A percentile compares a stretch with the other conserved stretches of the same genome.
phyloP scores from a whole-genome alignment of 2,888 invertebrate species.

The Geotrupes spiniger region DNA sequence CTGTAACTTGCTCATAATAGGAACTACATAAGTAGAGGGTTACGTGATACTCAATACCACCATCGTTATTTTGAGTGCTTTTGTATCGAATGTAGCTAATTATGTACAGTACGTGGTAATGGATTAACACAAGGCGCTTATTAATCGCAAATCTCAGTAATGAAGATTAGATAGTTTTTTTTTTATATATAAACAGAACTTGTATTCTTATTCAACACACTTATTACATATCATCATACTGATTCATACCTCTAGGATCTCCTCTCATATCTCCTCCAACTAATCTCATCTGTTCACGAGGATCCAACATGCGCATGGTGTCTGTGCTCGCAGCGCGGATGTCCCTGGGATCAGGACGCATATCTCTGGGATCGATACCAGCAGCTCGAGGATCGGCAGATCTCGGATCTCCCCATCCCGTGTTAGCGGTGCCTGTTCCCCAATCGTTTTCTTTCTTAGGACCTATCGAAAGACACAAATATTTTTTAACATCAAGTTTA shows the following conservation, averaged over 20 bases:
- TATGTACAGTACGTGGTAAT: no score
- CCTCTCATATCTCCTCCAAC: constrained; percentile 66
- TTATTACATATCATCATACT: no score
- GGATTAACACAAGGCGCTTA: no score
- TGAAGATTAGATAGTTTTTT: no score
- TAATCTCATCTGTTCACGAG: constrained; percentile 54
- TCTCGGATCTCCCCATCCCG: constrained; percentile 55
- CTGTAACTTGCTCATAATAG: no score
- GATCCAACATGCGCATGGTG: constrained; percentile 56
- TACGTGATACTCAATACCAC: no score
- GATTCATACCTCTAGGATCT: constrained; percentile 62
- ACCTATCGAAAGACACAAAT: constrained; percentile 35
- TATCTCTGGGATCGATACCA: constrained; percentile 55
- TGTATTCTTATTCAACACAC: no score
- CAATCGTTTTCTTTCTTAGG: constrained; percentile 56
- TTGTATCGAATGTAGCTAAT: no score
- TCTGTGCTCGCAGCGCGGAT: constrained; percentile 53
- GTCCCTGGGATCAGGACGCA: constrained; percentile 61
- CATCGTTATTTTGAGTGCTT: no score
- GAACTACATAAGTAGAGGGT: no score
- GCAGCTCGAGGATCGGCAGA: constrained; percentile 45
- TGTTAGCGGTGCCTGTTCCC: constrained; percentile 44
- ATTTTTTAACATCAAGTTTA: not conserved
- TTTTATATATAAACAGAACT: no score
- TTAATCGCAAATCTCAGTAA: no score